Conservation (phyloP, 1,140 invertebrate species). For the Hylaeus volcanicus region DNA sequence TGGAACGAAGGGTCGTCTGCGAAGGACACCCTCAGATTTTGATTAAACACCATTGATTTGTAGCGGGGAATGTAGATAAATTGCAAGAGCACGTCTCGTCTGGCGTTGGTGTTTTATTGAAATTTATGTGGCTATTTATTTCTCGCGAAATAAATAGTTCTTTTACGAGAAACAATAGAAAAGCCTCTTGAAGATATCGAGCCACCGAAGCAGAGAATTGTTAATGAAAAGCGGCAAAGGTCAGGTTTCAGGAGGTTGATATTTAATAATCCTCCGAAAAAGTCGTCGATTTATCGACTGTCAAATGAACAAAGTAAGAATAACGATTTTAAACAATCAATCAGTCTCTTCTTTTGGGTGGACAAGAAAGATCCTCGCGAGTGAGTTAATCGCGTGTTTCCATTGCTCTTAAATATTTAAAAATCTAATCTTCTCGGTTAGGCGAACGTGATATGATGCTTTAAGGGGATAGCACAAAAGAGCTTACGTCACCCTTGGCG, state of each 20-base stretch:
- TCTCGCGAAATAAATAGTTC: background rate
- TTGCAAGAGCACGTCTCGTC: background rate
- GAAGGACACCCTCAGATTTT: background rate
- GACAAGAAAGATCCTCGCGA: background rate
- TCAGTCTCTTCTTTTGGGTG: background rate
- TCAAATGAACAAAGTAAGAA: no score
- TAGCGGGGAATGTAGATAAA: constrained; percentile 1
- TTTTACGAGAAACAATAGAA: background rate
- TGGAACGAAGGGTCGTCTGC: background rate
- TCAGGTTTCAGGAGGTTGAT: background rate
- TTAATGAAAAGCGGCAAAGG: background rate
- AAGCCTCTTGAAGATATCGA: background rate
- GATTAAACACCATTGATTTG: constrained; percentile 38
- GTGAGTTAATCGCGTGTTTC: background rate
- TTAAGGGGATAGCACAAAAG: background rate
- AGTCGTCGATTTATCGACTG: background rate
- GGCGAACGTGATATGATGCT: no score
- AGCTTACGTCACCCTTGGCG: background rate
- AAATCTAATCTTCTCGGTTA: constrained; percentile 1
- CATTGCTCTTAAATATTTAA: constrained; percentile 15
- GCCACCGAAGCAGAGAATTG: background rate
- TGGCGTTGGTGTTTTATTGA: background rate
- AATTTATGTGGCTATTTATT: constrained; percentile 21
- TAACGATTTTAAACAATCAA: no score
- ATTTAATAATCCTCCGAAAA: background rate